Conservation (phyloP, 2,888 invertebrate species). For the Antitype chi region DNA sequence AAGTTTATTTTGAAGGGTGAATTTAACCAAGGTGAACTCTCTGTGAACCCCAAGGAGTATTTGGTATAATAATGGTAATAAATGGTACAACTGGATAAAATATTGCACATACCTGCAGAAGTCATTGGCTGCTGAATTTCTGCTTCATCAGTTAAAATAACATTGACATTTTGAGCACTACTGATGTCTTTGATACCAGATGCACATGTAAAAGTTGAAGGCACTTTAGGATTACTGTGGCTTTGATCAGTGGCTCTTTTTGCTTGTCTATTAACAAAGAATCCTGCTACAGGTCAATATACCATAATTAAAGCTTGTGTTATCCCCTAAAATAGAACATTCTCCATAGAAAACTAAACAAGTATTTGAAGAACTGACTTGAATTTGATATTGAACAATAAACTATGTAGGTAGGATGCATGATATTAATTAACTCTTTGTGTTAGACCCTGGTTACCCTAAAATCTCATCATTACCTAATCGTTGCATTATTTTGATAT, state of each 20-base stretch:
- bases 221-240: neutral
- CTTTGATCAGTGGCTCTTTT: constrained; percentile 2
- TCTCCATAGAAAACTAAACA: neutral
- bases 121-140: constrained; percentile 5
- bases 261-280: neutral
- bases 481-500: too few species aligned
- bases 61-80: neutral
- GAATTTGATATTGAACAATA: neutral
- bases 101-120: constrained; percentile 7
- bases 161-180: neutral
- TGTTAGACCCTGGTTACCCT: too few species aligned
- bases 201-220: constrained; percentile 6
- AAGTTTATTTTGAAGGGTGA: too few species aligned
- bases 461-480: too few species aligned
- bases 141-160: constrained; percentile 5
- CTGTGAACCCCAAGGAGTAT: too few species aligned
- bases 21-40: too few species aligned
- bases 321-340: neutral
- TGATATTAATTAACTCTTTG: too few species aligned
- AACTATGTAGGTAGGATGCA: too few species aligned
- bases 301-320: neutral
- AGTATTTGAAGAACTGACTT: neutral
- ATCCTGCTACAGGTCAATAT: neutral
- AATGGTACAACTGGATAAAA: too few species aligned
- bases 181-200: constrained; percentile 1